Evolutionary conservation across 2,797 vertebrate species (phyloP).

Genomic region (Acanthis flammea): DNA sequence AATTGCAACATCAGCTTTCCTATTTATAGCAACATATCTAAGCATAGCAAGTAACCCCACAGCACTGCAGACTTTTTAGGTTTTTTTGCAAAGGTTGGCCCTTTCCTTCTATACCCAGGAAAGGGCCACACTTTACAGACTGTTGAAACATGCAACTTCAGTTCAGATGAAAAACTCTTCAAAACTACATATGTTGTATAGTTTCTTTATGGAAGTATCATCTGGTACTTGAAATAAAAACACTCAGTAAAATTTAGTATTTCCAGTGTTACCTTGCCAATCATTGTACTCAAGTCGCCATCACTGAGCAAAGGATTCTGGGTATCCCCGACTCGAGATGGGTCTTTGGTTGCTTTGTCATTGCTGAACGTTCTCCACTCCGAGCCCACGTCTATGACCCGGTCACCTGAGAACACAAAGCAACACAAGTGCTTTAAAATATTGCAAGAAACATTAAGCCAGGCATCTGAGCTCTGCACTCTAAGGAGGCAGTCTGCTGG

Average conservation of each 20-base stretch:
- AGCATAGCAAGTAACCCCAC: background rate
- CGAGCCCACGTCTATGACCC: slow-evolving; percentile 96
- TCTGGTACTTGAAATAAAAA: background rate
- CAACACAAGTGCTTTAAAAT: background rate
- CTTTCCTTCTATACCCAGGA: background rate
- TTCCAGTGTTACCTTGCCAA: slow-evolving; percentile 89
- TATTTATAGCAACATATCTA: background rate
- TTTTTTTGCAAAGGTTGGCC: background rate
- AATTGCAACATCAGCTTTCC: background rate
- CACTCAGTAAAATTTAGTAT: background rate
- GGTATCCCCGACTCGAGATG: slow-evolving; percentile 95
- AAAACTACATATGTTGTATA: background rate
- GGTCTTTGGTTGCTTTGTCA: slow-evolving; percentile 98
- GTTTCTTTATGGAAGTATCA: background rate
- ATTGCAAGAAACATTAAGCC: background rate
- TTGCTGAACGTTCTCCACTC: slow-evolving; percentile 99
- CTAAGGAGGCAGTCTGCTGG: background rate
- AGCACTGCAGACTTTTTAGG: background rate
- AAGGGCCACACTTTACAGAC: background rate
- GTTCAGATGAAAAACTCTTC: background rate
- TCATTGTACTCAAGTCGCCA: slow-evolving; percentile 96
- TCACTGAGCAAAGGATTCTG: slow-evolving; percentile 96
- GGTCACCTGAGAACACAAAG: slow-evolving; percentile 84
- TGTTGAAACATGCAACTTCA: background rate
- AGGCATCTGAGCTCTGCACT: background rate